phyloP scores from a whole-genome alignment of 2,888 invertebrate species.

The Drosophila affinis region DNA sequence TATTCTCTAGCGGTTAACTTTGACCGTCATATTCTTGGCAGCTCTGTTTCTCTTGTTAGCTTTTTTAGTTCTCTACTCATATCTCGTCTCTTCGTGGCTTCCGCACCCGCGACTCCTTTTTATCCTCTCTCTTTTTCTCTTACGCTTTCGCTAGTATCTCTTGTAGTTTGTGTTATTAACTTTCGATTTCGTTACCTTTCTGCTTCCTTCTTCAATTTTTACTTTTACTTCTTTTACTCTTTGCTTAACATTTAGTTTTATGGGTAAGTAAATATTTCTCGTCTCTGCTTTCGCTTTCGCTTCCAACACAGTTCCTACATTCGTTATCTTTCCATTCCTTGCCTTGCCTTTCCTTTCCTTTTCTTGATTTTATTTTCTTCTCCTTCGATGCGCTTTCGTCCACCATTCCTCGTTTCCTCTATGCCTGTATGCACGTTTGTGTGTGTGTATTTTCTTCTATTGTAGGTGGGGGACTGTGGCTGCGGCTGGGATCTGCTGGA shows the following conservation, averaged over 20 bases:
- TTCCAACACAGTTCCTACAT: neutral
- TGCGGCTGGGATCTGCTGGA: conserved; percentile 7
- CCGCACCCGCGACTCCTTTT: neutral
- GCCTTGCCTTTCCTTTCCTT: neutral
- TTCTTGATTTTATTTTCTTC: neutral
- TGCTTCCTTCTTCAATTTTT: conserved; percentile 12
- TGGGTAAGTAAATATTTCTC: conserved; percentile 23
- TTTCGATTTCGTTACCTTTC: conserved; percentile 1
- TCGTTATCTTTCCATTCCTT: neutral
- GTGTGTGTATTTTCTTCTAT: conserved; percentile 1
- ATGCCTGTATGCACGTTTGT: conserved; percentile 23
- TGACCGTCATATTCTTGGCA: neutral
- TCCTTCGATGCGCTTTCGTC: conserved; percentile 1
- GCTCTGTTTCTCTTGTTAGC: neutral
- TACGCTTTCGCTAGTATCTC: neutral
- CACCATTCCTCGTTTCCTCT: conserved; percentile 14
- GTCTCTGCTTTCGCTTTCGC: neutral
- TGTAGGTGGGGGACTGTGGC: conserved; percentile 7
- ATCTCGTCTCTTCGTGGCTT: neutral
- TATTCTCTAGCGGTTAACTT: neutral
- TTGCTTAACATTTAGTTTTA: conserved; percentile 13
- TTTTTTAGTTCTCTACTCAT: neutral
- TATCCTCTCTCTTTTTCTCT: neutral
- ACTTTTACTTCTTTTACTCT: conserved; percentile 7
- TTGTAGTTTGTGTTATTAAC: neutral